Evolutionary conservation across 2,888 invertebrate genomes (phyloP).

Genomic region (Drosophila borborema): DNA sequence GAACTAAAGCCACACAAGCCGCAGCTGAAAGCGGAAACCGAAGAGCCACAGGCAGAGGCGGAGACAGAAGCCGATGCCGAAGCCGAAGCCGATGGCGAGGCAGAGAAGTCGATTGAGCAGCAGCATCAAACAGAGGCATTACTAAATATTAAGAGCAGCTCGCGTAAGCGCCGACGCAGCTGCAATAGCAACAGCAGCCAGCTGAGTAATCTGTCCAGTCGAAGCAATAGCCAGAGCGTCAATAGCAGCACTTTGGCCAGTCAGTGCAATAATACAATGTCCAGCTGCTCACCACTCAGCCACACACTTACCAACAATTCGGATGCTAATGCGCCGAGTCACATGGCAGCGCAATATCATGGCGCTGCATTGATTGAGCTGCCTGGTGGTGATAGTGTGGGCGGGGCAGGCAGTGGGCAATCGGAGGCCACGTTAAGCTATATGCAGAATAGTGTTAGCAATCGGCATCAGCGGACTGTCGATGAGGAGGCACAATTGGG

Average conservation of each 20-base stretch:
- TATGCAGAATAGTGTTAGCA: slow-evolving; percentile 19
- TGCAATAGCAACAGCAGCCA: slow-evolving; percentile 25
- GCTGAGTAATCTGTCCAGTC: slow-evolving; percentile 16
- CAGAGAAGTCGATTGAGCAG: background rate
- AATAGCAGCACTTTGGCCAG: slow-evolving; percentile 46
- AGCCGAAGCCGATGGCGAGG: too few relatives aligned
- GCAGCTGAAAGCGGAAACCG: slow-evolving; percentile 29
- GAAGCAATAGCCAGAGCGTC: slow-evolving; percentile 38
- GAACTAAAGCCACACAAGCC: slow-evolving; percentile 52
- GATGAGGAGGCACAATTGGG: slow-evolving; percentile 49
- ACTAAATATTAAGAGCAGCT: slow-evolving; percentile 4
- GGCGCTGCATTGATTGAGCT: slow-evolving; percentile 58
- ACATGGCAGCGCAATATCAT: slow-evolving; percentile 38
- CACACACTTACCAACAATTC: slow-evolving; percentile 40
- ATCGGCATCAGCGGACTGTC: background rate
- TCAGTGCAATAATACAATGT: slow-evolving; percentile 39
- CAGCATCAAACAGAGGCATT: background rate
- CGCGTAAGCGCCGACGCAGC: slow-evolving; percentile 45
- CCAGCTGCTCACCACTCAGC: slow-evolving; percentile 46
- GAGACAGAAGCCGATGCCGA: background rate
- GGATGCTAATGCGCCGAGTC: slow-evolving; percentile 1
- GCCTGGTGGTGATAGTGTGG: slow-evolving; percentile 15
- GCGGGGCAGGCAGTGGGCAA: slow-evolving; percentile 22
- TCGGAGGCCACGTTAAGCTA: slow-evolving; percentile 38
- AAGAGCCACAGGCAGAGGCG: background rate